These are phyloP conservation scores for Ecliptopera silaceata DNA, from an alignment of 2,888 invertebrate genomes.

Conservation along the genomic window DNA sequence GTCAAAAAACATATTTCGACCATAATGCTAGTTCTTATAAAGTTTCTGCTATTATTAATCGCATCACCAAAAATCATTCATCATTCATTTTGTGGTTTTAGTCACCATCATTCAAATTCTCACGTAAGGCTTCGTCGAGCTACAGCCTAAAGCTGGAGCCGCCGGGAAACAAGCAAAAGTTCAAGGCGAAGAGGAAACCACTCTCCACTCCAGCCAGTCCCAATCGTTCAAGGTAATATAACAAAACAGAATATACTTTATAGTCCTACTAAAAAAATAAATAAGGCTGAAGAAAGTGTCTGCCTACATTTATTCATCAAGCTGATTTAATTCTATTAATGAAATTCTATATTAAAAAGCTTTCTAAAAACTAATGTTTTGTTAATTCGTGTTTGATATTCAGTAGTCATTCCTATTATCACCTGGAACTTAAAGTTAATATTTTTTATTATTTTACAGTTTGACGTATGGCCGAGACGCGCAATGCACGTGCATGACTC, in stretches of 20 bases:
- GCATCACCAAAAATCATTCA: conserved; percentile 29
- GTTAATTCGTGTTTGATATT: too few species aligned
- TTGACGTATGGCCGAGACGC: conserved; percentile 87
- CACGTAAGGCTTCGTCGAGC: conserved; percentile 98
- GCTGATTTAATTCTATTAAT: too few species aligned
- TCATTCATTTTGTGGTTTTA: conserved; percentile 80
- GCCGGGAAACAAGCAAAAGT: conserved; percentile 92
- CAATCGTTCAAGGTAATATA: conserved; percentile 85
- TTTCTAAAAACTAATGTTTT: too few species aligned
- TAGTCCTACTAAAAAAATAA: too few species aligned
- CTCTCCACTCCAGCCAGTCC: conserved; percentile 97
- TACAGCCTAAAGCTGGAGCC: conserved; percentile 97
- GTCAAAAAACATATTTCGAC: too few species aligned
- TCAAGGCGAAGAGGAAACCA: conserved; percentile 94
- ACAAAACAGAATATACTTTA: too few species aligned
- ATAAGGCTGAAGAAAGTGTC: too few species aligned
- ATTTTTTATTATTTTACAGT: conserved; percentile 46
- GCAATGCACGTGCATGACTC: conserved; percentile 97
- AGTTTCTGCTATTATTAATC: background rate
- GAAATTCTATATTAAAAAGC: too few species aligned
- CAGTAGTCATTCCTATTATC: too few species aligned
- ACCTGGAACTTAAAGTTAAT: background rate
- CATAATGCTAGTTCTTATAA: too few species aligned
- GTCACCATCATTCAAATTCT: conserved; percentile 99
- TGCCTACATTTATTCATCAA: too few species aligned